Conservation (phyloP, 2,797 vertebrate species). For the Poeciliopsis paucimaculata region DNA sequence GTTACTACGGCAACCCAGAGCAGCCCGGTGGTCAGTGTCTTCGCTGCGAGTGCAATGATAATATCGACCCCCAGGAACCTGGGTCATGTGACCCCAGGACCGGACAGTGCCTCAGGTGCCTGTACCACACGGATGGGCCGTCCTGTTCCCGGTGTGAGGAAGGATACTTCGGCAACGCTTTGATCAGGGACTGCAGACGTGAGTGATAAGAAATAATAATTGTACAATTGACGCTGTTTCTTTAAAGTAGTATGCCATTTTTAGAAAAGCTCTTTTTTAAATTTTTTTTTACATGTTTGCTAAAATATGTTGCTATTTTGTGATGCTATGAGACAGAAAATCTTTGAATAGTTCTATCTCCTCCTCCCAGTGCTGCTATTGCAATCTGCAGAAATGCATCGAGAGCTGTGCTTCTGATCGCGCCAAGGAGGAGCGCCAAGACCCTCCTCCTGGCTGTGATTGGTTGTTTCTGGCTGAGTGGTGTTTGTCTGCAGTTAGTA, state of each 20-base stretch:
- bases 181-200: constrained; percentile 85
- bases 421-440: no score
- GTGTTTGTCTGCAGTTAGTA: no score
- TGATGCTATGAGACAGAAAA: no score
- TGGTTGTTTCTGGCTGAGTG: no score
- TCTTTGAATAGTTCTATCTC: no score
- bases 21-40: constrained; percentile 73
- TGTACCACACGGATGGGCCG: constrained; percentile 83
- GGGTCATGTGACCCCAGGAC: constrained; percentile 84
- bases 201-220: constrained; percentile 58
- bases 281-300: no score
- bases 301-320: no score
- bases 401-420: no score
- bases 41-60: constrained; percentile 87
- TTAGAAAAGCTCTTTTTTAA: no score
- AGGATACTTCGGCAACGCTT: constrained; percentile 86
- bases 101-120: constrained; percentile 85
- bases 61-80: constrained; percentile 84
- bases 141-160: constrained; percentile 81
- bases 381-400: no score
- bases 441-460: no score
- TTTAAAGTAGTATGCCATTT: not conserved
- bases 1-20: constrained; percentile 84
- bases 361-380: no score
- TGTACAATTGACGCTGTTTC: not conserved